Conservation (phyloP, 2,888 invertebrate species). For the Trisateles emortualis region DNA sequence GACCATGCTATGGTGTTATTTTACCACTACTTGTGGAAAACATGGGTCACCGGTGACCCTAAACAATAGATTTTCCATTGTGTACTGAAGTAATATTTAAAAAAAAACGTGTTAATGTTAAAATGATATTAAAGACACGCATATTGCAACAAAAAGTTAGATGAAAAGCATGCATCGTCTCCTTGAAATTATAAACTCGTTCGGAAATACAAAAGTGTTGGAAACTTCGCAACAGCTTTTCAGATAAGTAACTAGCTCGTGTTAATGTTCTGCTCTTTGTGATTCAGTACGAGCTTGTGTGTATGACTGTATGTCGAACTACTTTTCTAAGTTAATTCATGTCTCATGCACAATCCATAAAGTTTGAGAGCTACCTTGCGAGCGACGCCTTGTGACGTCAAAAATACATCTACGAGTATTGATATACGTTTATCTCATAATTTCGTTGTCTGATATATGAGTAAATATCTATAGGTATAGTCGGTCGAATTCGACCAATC, state of each 20-base stretch:
- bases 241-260: conserved; percentile 79
- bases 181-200: conserved; percentile 67
- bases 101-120: too few relatives aligned
- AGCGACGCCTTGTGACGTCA: conserved; percentile 61
- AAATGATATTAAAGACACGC: too few relatives aligned
- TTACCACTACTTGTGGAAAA: too few relatives aligned
- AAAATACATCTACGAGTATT: conserved; percentile 43
- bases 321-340: conserved; percentile 81
- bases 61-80: too few relatives aligned
- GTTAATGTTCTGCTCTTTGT: conserved; percentile 82
- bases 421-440: not conserved
- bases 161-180: conserved; percentile 14
- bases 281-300: conserved; percentile 62
- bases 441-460: too few relatives aligned
- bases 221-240: conserved; percentile 78
- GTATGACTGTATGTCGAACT: conserved; percentile 73
- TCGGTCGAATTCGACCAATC: too few relatives aligned
- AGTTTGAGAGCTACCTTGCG: conserved; percentile 65
- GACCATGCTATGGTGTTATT: too few relatives aligned
- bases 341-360: conserved; percentile 79
- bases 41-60: too few relatives aligned
- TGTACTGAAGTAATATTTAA: too few relatives aligned
- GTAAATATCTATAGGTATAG: too few relatives aligned
- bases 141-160: conserved; percentile 4
- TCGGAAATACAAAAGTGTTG: conserved; percentile 68